Base-by-base conservation (phyloP, 1,140 invertebrate species). In the Trichonephila clavipes region DNA sequence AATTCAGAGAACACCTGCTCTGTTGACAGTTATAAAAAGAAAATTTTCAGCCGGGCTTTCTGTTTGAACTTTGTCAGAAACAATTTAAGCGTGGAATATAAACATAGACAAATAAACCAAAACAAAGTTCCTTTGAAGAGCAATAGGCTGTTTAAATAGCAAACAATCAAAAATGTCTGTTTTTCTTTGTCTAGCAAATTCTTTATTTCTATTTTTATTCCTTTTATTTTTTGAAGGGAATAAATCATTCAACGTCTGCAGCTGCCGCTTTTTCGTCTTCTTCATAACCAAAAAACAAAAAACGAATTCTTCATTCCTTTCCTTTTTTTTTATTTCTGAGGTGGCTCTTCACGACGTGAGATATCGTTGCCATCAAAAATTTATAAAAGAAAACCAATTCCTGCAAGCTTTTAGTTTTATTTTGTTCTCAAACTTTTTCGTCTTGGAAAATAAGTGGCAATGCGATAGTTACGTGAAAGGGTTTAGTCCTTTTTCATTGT, bases 361-460 rank as follows among this genome's bases (percentile, higher is more conserved):
- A 64, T 21, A 87, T 40, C 61, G 24, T 34, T 87, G 10, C n/a
- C 28, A 87, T 87, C 85, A 18, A 87, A 64, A 87, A 61, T 24
- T 28, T 28, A 87, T 87, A 7, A 87, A 62, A 87, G 40, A 24
- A 83, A 83, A 51, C 51, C 51, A 51, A n/a, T 83, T 83, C 21
- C 21, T 83, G 81, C 81, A 83, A 83, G 81, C 81, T 83, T 83
- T 83, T 83, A 83, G 16, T 0, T 83, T 83, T 83, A 83, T 83
- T n/a, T n/a, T 83, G 51, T 83, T 83, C 44, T 18, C 18, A 83
- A 51, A n/a, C 40, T 83, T 83, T 40, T 83, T 58, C 19, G 18
- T 51, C 18, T 83, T 12, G 0, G 18, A 51, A 44, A 83, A 24
- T 12, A 83, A 51, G 81, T 83, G 51, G 28, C 14, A 72, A 24